These are phyloP conservation scores for Emmelina monodactyla DNA, from an alignment of 2,888 invertebrate species.

Conservation along the genomic window DNA sequence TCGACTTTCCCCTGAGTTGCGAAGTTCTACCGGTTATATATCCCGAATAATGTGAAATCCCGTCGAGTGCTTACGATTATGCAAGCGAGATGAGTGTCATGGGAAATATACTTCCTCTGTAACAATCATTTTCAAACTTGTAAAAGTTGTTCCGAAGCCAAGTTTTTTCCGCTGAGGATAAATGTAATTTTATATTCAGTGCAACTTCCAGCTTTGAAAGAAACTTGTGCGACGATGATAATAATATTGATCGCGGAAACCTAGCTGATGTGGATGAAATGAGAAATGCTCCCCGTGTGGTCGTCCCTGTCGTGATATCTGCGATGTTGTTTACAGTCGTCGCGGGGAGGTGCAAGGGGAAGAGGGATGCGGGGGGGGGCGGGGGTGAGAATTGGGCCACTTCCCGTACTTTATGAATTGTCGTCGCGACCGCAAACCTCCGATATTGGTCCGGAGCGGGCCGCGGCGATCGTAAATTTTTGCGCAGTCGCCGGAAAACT, in stretches of 20 bases:
- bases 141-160: neutral
- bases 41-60: neutral
- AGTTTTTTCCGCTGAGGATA: conserved; percentile 1
- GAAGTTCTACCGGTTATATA: conserved; percentile 20
- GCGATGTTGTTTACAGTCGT: conserved; percentile 28
- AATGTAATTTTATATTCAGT: conserved; percentile 7
- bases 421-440: conserved; percentile 14
- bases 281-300: neutral
- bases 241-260: neutral
- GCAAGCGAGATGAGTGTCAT: conserved; percentile 24
- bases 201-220: neutral
- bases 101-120: conserved; percentile 31
- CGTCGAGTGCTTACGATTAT: neutral
- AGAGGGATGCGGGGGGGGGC: conserved; percentile 6
- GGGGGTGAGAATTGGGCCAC: conserved; percentile 22
- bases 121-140: conserved; percentile 16
- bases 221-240: neutral
- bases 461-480: conserved; percentile 28
- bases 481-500: conserved; percentile 21
- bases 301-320: conserved; percentile 15
- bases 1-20: conserved; percentile 19
- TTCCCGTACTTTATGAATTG: conserved; percentile 31
- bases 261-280: neutral
- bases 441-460: conserved; percentile 27
- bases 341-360: conserved; percentile 18